A percentile compares a stretch with the other conserved stretches of the same genome.
Evolutionary conservation across 1,140 invertebrate species (phyloP).

Genomic region (Cepaea nemoralis): DNA sequence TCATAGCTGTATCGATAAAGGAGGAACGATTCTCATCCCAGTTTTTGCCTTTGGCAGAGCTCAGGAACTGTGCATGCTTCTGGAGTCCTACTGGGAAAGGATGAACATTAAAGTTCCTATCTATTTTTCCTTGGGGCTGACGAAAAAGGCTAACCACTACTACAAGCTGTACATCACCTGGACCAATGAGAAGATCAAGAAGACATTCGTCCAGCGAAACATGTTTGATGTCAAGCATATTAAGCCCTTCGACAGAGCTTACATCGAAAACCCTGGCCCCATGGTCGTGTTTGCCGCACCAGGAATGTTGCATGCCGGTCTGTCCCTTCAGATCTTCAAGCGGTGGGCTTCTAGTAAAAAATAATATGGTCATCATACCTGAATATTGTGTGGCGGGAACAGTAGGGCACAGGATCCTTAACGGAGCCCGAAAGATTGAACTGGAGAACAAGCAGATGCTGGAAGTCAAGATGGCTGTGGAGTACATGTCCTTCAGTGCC

Average conservation of each 20-base stretch:
- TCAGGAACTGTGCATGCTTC: slow-evolving; percentile 97
- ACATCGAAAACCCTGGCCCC: slow-evolving; percentile 96
- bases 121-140: slow-evolving; percentile 97
- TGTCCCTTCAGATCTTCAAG: slow-evolving; percentile 98
- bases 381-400: slow-evolving; percentile 99
- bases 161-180: slow-evolving; percentile 99
- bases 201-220: too few relatives aligned
- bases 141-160: slow-evolving; percentile 98
- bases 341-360: slow-evolving; percentile 98
- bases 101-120: slow-evolving; percentile 88
- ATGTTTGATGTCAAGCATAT: too few relatives aligned
- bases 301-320: slow-evolving; percentile 98
- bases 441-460: slow-evolving; percentile 85
- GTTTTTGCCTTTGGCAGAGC: slow-evolving; percentile 99
- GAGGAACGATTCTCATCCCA: slow-evolving; percentile 90
- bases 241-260: slow-evolving; percentile 94
- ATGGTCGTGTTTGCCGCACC: slow-evolving; percentile 99
- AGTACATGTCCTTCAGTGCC: slow-evolving; percentile 99
- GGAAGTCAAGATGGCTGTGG: slow-evolving; percentile 97
- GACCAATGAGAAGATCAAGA: too few relatives aligned
- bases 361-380: slow-evolving; percentile 99
- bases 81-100: slow-evolving; percentile 80
- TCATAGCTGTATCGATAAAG: slow-evolving; percentile 76
- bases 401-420: slow-evolving; percentile 96
- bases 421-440: slow-evolving; percentile 94